Conservation (phyloP, 2,888 invertebrate genomes). For the Thysanoteuthis rhombus region DNA sequence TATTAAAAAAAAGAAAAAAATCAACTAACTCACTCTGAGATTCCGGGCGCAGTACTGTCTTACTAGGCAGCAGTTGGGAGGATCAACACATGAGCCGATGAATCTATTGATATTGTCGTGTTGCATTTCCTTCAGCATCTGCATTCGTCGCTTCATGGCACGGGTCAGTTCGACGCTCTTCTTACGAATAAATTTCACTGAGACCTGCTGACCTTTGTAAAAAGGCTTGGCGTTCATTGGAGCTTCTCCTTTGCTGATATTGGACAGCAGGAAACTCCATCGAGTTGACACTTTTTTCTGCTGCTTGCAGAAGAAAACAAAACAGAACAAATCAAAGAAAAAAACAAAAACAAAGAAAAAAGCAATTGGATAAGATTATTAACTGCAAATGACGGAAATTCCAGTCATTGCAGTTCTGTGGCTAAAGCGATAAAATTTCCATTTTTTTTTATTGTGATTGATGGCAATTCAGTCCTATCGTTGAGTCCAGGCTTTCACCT, state of each 20-base stretch:
- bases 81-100: slow-evolving; percentile 65
- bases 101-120: slow-evolving; percentile 67
- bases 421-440: no score
- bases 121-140: slow-evolving; percentile 62
- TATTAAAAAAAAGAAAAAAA: background rate
- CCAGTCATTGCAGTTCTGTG: no score
- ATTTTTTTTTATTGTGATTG: no score
- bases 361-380: background rate
- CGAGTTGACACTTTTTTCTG: slow-evolving; percentile 43
- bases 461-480: no score
- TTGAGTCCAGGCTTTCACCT: no score
- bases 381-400: no score
- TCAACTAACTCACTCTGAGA: slow-evolving; percentile 52
- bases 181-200: slow-evolving; percentile 79
- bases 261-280: slow-evolving; percentile 45
- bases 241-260: slow-evolving; percentile 40
- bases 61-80: slow-evolving; percentile 61
- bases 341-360: background rate
- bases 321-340: background rate
- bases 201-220: slow-evolving; percentile 72
- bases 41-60: slow-evolving; percentile 65
- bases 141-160: slow-evolving; percentile 63
- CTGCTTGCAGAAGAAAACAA: background rate
- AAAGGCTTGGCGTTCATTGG: slow-evolving; percentile 51
- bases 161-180: slow-evolving; percentile 61